A percentile compares a stretch with the other conserved stretches of the same genome.
Evolutionary conservation across 2,888 invertebrate genomes (phyloP).

Genomic region (Pammene fasciana): DNA sequence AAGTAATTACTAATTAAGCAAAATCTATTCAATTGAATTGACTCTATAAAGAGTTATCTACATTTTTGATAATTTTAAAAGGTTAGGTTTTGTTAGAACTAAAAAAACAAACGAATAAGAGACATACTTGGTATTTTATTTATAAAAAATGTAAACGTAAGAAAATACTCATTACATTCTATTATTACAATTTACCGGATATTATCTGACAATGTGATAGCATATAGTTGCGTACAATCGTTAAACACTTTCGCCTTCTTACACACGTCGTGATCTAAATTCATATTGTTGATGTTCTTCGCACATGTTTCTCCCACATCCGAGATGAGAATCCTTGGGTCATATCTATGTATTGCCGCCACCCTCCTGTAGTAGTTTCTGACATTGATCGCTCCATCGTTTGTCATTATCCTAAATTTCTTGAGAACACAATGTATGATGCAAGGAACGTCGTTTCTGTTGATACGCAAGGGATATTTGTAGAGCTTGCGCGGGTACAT

Average conservation of each 20-base stretch:
- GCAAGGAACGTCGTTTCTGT: constrained; percentile 74
- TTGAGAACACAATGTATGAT: constrained; percentile 77
- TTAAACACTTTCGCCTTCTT: constrained; percentile 79
- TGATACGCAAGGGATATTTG: constrained; percentile 71
- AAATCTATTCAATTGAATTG: too few species aligned
- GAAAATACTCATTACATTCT: constrained; percentile 7
- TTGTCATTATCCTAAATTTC: constrained; percentile 78
- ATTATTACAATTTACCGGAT: constrained; percentile 48
- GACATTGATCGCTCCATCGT: constrained; percentile 73
- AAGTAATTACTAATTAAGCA: too few species aligned
- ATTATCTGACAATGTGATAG: constrained; percentile 66
- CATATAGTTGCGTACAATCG: constrained; percentile 76
- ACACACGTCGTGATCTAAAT: constrained; percentile 75
- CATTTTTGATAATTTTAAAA: neutral
- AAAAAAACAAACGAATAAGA: neutral
- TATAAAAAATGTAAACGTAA: constrained; percentile 7
- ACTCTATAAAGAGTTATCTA: too few species aligned
- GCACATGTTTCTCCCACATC: constrained; percentile 78
- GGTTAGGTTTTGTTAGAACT: neutral
- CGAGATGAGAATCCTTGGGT: constrained; percentile 75
- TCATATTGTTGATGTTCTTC: constrained; percentile 75
- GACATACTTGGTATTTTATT: constrained; percentile 9
- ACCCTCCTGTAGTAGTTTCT: constrained; percentile 75
- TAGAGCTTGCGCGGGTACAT: constrained; percentile 77
- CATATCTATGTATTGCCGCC: constrained; percentile 74